phyloP scores from a whole-genome alignment of 1,140 invertebrate genomes.

The Anastrepha obliqua region DNA sequence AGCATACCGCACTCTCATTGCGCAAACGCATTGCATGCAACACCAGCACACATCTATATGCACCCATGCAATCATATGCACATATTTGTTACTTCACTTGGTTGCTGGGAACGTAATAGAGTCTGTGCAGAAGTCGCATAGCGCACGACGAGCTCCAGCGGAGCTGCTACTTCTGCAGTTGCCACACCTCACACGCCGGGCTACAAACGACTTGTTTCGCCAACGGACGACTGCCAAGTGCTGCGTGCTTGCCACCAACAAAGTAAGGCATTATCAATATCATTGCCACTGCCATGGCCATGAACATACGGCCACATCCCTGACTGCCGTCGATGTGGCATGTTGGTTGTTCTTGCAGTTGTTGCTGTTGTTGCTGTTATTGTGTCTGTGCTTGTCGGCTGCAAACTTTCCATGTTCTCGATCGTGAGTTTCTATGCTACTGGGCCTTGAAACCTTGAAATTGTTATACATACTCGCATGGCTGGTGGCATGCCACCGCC shows the following conservation, averaged over 20 bases:
- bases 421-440: constrained; percentile 74
- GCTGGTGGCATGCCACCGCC: constrained; percentile 56
- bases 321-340: not conserved
- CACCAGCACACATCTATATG: not conserved
- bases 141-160: not conserved
- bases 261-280: constrained; percentile 41
- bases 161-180: not conserved
- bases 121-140: constrained; percentile 8
- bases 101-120: not conserved
- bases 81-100: not conserved
- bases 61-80: not conserved
- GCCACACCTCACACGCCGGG: constrained; percentile 7
- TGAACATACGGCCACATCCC: not conserved
- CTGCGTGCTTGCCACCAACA: constrained; percentile 29
- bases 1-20: constrained; percentile 13
- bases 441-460: constrained; percentile 67
- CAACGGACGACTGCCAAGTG: not conserved
- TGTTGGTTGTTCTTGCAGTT: not conserved
- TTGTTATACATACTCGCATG: constrained; percentile 58
- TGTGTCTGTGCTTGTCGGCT: not conserved
- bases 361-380: not conserved
- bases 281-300: constrained; percentile 36
- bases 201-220: not conserved
- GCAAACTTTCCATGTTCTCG: constrained; percentile 72
- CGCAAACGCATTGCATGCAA: constrained; percentile 31